Evolutionary conservation across 2,888 invertebrate genomes (phyloP), one percentile per base, ranked within the genome.

Genomic region (Stictocephala bisonia): DNA sequence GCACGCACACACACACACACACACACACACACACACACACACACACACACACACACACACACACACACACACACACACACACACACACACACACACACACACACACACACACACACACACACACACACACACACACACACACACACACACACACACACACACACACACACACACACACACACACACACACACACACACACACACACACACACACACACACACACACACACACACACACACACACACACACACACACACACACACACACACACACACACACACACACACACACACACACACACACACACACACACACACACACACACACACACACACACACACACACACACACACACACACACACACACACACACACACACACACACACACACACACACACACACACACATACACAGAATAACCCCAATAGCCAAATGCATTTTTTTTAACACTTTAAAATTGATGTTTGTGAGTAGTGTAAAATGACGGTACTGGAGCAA

Each of bases 321-420:
- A 44, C 44, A 11, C 44, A 44, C 44, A 11, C 44, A 44, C 44
- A 11, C 44, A 44, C 44, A 44, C 44, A 44, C 44, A 44, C 44
- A 35, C 44, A 44, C 44, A 44, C 44, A 44, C 44, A 11, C 44
- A 44, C 44, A 3, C 44, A 44, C 44, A 11, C 44, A 44, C 44
- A 44, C 44, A 6, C 44, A 44, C 3, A 11, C 44, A 44, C 44
- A 11, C 44, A 44, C 44, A 11, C 44, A 44, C 44, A 11, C 44
- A 44, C 44, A 44, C 44, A 44, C 44, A 44, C 44, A 44, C 44
- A 11, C 44, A 44, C 44, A 44, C 44, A 44, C 44, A 44, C 44
- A 44, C n/a, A n/a, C n/a, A n/a, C n/a, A n/a, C n/a, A n/a, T n/a
- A n/a, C n/a, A n/a, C n/a, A n/a, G n/a, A n/a, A n/a, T n/a, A n/a